These are phyloP conservation scores for Astatoreochromis straeleni DNA, from an alignment of 2,113 vertebrate genomes.

Conservation along the genomic window DNA sequence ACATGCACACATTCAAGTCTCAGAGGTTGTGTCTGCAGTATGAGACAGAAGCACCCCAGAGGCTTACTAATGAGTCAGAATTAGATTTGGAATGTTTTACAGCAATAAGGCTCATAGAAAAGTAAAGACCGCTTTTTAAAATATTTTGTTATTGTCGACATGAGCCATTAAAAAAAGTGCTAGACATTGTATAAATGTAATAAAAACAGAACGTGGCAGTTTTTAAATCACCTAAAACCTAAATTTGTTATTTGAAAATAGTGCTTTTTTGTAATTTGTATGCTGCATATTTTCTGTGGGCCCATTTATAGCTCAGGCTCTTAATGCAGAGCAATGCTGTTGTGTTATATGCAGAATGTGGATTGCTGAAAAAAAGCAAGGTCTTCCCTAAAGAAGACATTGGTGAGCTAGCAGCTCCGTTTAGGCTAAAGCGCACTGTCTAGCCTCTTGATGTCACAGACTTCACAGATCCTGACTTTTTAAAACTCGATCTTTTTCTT, in stretches of 20 bases:
- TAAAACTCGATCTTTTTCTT: not conserved
- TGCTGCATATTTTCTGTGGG: not conserved
- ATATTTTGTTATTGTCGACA: not conserved
- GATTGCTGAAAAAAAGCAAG: not conserved
- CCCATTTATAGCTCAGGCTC: not conserved
- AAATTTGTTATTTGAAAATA: not conserved
- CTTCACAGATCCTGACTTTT: not conserved
- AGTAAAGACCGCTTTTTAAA: not conserved
- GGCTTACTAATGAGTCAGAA: slow-evolving; percentile 51
- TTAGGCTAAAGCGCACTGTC: not conserved
- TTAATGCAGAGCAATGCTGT: not conserved
- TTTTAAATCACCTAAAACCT: not conserved
- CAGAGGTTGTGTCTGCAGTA: slow-evolving; percentile 42
- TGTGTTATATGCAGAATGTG: not conserved
- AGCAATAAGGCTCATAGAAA: not conserved
- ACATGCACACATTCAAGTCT: slow-evolving; percentile 19
- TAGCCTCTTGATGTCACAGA: not conserved
- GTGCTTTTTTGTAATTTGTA: not conserved
- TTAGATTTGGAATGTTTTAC: slow-evolving; percentile 53
- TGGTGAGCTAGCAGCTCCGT: not conserved
- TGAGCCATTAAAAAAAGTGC: not conserved
- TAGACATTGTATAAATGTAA: not conserved
- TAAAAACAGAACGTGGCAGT: accelerated
- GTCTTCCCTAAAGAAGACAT: not conserved
- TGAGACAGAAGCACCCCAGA: slow-evolving; percentile 34